Evolutionary conservation across 2,888 invertebrate species (phyloP), one percentile per base, ranked within the genome.

Genomic region (Phortica okadai): DNA sequence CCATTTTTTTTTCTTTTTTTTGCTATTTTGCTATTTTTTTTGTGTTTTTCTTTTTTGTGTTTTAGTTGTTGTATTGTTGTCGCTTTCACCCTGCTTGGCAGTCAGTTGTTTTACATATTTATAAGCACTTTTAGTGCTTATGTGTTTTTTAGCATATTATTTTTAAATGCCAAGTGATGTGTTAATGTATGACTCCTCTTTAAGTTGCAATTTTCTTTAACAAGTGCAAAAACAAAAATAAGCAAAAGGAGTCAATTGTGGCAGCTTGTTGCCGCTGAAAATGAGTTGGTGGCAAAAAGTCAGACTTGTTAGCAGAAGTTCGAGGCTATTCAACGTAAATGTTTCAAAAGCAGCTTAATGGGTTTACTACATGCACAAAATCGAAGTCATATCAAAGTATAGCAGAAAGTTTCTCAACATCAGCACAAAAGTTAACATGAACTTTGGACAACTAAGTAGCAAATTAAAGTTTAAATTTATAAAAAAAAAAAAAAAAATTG

Each of bases 401-500:
- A 33, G 33, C 33, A 33, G 1, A 33, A 33, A 33, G 33, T 33
- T 33, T 33, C 4, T 1, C 33, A 33, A 33, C 33, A 33, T 33
- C 33, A 33, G 33, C 33, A 33, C 33, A 5, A 33, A 33, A 33
- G 33, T 33, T 33, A 33, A 33, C 33, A 33, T 33, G 33, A 33
- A 33, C 33, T 33, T 33, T 33, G 33, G 33, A 33, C 33, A 33
- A 33, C 33, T 33, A 33, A 33, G 33, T 33, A 33, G 33, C 33
- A 33, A 33, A 33, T 33, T 33, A 33, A 33, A 33, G 33, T 33
- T 33, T 33, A 5, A 1, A 0, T 33, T 4, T 33, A 33, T 33
- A 33, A 33, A 33, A 81, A 75, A 83, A 78, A 84, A 84, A 84
- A 85, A 82, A n/a, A 85, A 78, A 84, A 76, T 59, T 33, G 33